Base-by-base conservation (phyloP, 2,888 invertebrate genomes). In the Cryptophagus acutangulus region DNA sequence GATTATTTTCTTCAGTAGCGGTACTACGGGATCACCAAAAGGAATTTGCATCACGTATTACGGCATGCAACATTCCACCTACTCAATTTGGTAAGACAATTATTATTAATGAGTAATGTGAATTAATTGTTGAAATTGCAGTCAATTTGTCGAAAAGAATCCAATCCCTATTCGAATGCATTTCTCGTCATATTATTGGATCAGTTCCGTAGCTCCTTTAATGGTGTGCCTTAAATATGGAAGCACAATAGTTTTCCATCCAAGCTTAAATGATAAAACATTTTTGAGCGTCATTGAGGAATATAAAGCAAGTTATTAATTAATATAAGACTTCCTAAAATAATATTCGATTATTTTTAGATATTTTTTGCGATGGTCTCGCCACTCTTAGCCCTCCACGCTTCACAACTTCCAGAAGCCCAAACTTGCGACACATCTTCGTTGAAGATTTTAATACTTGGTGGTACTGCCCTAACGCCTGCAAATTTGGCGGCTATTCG, bases 21-120 rank as follows among this genome's bases (percentile, higher is more conserved):
- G 63, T 1, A 61, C 58, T 2, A 62, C 60, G n/a, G 63, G 62
- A 3, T 33, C 52, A n/a, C 58, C 61, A 1, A 63, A 63, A 49
- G 61, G 57, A 18, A 52, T 62, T 15, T 61, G 59, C 37, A 20
- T 54, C 2, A 52, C 51, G 15, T 50, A 52, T 31, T 24, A 35
- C 16, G n/a, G n/a, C n/a, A n/a, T n/a, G n/a, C n/a, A n/a, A n/a
- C n/a, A n/a, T n/a, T n/a, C n/a, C n/a, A n/a, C n/a, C n/a, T n/a
- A n/a, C n/a, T n/a, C n/a, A n/a, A n/a, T n/a, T n/a, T n/a, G n/a
- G n/a, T n/a, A n/a, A n/a, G n/a, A n/a, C n/a, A n/a, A n/a, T n/a
- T n/a, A n/a, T n/a, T n/a, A n/a, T n/a, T n/a, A n/a, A n/a, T n/a
- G n/a, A n/a, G n/a, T n/a, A n/a, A n/a, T n/a, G n/a, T n/a, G n/a